Conservation (phyloP, 2,888 invertebrate genomes). For the Peribatodes rhomboidaria region DNA sequence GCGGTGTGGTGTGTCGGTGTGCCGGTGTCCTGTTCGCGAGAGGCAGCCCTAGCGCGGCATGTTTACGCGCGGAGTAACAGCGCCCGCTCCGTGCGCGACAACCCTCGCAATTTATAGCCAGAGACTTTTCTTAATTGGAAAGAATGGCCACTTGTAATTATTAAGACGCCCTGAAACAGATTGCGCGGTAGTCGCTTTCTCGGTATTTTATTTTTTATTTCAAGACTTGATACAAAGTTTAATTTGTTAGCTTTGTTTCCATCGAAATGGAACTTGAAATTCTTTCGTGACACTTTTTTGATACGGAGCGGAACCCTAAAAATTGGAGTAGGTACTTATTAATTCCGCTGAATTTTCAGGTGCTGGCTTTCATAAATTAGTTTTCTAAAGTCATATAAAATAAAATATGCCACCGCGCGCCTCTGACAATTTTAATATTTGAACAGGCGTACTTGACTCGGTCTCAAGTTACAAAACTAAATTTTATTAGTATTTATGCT, state of each 20-base stretch:
- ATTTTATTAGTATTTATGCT: conserved; percentile 11
- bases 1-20: conserved; percentile 30
- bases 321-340: no score
- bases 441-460: conserved; percentile 1
- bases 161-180: conserved; percentile 86
- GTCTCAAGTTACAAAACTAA: conserved; percentile 6
- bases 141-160: conserved; percentile 87
- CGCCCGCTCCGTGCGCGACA: conserved; percentile 65
- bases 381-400: no score
- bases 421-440: conserved; percentile 25
- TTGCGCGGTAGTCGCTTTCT: conserved; percentile 77
- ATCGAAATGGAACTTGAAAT: conserved; percentile 54
- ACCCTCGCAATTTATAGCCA: conserved; percentile 84
- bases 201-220: conserved; percentile 69
- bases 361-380: no score
- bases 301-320: no score
- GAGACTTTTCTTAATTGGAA: conserved; percentile 86
- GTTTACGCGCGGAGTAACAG: conserved; percentile 78
- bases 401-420: no score
- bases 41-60: conserved; percentile 74
- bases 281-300: conserved; percentile 38
- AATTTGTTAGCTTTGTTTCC: conserved; percentile 57
- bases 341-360: no score
- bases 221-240: conserved; percentile 62
- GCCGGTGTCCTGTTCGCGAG: conserved; percentile 49